Percentiles rank a stretch among this genome's conserved stretches.
Evolutionary conservation across 1,140 invertebrate genomes (phyloP).

Genomic region (Aphelenchoides fujianensis): DNA sequence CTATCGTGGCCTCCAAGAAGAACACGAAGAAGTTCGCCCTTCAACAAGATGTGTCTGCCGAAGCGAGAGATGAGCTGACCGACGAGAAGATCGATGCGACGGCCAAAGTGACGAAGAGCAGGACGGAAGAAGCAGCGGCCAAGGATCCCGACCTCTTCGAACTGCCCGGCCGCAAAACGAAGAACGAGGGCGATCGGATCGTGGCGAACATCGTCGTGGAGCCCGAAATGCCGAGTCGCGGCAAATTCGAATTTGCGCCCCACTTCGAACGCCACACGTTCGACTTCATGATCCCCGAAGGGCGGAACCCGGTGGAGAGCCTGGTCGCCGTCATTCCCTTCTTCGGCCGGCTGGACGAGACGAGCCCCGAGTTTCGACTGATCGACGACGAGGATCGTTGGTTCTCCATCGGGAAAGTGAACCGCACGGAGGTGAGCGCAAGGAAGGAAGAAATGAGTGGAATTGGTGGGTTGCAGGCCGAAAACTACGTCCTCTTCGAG

Average conservation of each 20-base stretch:
- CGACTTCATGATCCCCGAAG: constrained; percentile 44
- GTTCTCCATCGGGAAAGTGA: constrained; percentile 36
- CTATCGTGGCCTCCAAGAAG: not conserved
- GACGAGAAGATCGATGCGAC: too few relatives aligned
- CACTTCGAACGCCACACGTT: constrained; percentile 39
- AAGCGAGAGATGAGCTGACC: not conserved
- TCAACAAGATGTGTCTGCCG: constrained; percentile 2
- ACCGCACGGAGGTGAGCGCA: constrained; percentile 21
- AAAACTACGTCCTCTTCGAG: constrained; percentile 29
- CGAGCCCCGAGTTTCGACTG: constrained; percentile 29
- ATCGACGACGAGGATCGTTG: constrained; percentile 27
- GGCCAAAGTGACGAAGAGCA: not conserved
- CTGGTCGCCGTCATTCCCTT: constrained; percentile 36
- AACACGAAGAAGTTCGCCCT: not conserved
- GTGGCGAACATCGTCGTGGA: constrained; percentile 31
- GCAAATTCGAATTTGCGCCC: constrained; percentile 45
- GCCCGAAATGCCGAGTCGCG: not conserved
- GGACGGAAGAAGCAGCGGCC: too few relatives aligned
- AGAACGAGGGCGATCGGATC: not conserved
- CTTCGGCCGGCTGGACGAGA: constrained; percentile 24
- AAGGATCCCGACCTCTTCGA: too few relatives aligned
- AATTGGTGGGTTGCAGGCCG: constrained; percentile 17
- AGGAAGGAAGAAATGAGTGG: constrained; percentile 8
- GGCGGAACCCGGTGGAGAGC: constrained; percentile 13
- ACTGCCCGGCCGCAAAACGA: not conserved